Conservation (phyloP, 1,140 invertebrate species). For the Cyclina sinensis region DNA sequence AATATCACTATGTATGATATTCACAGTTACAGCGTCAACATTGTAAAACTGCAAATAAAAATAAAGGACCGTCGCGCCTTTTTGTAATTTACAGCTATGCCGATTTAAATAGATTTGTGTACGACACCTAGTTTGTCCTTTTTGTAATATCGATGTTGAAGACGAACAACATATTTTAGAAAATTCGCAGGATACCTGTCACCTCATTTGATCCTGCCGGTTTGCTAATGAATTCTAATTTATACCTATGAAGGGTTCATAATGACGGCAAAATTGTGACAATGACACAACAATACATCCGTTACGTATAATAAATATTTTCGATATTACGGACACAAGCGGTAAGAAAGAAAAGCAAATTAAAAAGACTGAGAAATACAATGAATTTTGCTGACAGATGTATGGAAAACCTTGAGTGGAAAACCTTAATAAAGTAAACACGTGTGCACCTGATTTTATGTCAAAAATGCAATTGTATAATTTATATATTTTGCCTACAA, state of each 20-base stretch:
- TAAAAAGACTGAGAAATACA: neutral
- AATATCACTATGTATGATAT: neutral
- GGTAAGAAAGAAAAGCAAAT: too few species aligned
- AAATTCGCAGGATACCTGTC: slow-evolving; percentile 23
- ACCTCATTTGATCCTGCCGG: slow-evolving; percentile 5
- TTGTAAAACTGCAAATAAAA: slow-evolving; percentile 47
- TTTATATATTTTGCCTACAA: too few species aligned
- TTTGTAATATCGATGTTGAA: neutral
- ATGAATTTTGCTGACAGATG: too few species aligned
- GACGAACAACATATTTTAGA: neutral
- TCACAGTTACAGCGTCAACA: slow-evolving; percentile 37
- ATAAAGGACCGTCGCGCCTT: slow-evolving; percentile 40
- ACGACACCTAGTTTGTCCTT: neutral
- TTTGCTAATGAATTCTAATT: slow-evolving; percentile 34
- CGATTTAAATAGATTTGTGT: slow-evolving; percentile 19
- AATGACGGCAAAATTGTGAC: too few species aligned
- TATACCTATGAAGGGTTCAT: neutral
- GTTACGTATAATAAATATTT: too few species aligned
- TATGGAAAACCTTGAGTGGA: too few species aligned
- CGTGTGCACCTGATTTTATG: too few species aligned
- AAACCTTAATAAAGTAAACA: too few species aligned
- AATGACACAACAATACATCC: too few species aligned
- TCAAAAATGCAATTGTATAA: too few species aligned
- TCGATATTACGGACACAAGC: too few species aligned
- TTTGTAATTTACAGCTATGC: slow-evolving; percentile 52